These are phyloP conservation scores for Nesidiocoris tenuis DNA, from an alignment of 2,888 invertebrate species.

Conservation along the genomic window DNA sequence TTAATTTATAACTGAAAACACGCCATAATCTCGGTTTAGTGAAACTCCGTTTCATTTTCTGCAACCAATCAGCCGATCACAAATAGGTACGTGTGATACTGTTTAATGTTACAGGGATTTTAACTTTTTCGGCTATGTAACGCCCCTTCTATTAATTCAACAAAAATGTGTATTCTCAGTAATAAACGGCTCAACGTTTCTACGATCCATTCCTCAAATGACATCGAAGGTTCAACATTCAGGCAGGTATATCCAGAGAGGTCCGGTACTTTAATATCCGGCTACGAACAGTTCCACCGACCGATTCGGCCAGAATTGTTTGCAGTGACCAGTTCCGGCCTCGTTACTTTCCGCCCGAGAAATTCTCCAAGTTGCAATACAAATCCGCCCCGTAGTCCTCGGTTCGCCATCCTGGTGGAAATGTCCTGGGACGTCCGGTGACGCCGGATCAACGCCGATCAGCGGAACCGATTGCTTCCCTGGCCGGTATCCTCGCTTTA, in stretches of 20 bases:
- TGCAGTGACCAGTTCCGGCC: background rate
- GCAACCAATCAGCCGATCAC: too few species aligned
- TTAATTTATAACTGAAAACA: too few species aligned
- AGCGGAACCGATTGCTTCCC: background rate
- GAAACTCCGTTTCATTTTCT: too few species aligned
- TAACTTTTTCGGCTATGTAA: too few species aligned
- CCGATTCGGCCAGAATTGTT: background rate
- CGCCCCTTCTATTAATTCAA: too few species aligned
- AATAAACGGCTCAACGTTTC: too few species aligned
- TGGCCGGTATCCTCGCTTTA: too few species aligned
- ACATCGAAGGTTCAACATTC: background rate
- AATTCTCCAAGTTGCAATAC: background rate
- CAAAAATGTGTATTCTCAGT: too few species aligned
- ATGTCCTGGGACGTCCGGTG: background rate
- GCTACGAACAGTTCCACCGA: background rate
- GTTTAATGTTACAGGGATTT: too few species aligned
- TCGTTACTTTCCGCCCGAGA: background rate
- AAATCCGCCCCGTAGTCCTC: background rate
- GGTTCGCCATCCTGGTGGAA: background rate
- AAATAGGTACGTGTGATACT: too few species aligned
- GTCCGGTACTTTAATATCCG: background rate
- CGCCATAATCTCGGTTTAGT: too few species aligned
- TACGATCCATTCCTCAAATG: too few species aligned
- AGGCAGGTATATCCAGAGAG: background rate
- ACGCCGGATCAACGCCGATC: background rate